phyloP scores from a whole-genome alignment of 2,113 vertebrate genomes.

The Carassius auratus region DNA sequence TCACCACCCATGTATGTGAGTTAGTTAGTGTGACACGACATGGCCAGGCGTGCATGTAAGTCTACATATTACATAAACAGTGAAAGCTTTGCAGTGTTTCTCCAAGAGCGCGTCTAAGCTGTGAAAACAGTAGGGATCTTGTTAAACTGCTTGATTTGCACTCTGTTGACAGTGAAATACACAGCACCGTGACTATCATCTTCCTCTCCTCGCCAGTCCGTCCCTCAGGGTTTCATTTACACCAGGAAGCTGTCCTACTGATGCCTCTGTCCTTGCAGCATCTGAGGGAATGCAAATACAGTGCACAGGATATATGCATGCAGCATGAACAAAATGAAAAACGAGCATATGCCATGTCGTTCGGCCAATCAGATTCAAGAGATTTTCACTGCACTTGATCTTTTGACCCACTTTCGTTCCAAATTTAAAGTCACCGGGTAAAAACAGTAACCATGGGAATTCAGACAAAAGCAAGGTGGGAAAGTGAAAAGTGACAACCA shows the following conservation, averaged over 20 bases:
- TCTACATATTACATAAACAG: not conserved
- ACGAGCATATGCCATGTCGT: constrained; percentile 60
- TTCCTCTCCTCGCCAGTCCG: constrained; percentile 69
- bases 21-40: constrained; percentile 12
- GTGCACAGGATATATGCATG: constrained; percentile 65
- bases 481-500: constrained; percentile 65
- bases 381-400: constrained; percentile 82
- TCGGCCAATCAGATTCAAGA: constrained; percentile 59
- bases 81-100: not conserved
- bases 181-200: constrained; percentile 59
- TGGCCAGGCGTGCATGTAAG: not conserved
- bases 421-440: constrained; percentile 71
- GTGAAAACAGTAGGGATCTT: constrained; percentile 62
- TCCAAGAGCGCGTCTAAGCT: not conserved
- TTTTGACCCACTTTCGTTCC: constrained; percentile 68
- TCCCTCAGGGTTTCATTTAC: constrained; percentile 75
- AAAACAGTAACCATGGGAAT: constrained; percentile 82
- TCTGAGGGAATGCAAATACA: constrained; percentile 76
- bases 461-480: constrained; percentile 76
- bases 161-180: constrained; percentile 57
- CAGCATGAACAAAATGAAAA: constrained; percentile 67
- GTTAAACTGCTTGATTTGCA: constrained; percentile 76
- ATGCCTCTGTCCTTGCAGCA: constrained; percentile 68
- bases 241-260: constrained; percentile 69
- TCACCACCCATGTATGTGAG: not conserved